Conservation (phyloP, 2,113 vertebrate genomes). For the Pedetes capensis region DNA sequence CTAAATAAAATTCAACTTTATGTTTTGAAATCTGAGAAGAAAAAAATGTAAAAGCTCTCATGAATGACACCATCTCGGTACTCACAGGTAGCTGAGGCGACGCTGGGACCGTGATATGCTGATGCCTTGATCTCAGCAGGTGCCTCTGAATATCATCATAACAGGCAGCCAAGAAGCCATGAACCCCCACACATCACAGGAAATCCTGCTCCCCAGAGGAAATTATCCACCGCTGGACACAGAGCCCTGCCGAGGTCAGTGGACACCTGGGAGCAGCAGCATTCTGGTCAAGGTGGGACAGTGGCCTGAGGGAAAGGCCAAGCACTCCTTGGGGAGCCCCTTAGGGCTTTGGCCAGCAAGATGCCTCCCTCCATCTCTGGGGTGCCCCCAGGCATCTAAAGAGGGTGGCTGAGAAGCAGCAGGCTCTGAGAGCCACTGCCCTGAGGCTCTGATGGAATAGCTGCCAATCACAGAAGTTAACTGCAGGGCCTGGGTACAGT, state of each 20-base stretch:
- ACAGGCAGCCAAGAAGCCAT: neutral
- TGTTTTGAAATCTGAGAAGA: constrained; percentile 23
- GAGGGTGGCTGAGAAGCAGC: neutral
- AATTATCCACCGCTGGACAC: neutral
- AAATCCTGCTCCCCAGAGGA: neutral
- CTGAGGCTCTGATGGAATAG: neutral
- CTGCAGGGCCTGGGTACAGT: neutral
- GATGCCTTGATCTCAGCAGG: neutral
- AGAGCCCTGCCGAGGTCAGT: neutral
- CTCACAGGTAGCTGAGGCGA: constrained; percentile 1
- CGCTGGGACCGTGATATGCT: neutral
- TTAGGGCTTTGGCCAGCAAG: neutral
- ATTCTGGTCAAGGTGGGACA: neutral
- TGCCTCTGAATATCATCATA: neutral
- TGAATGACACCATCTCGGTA: neutral
- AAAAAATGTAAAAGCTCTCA: neutral
- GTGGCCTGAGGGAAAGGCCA: neutral
- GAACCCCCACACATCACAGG: too few species aligned
- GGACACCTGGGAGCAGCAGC: neutral
- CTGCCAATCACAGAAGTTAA: neutral
- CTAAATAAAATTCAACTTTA: constrained; percentile 28
- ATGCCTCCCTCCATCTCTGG: neutral
- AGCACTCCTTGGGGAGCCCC: neutral
- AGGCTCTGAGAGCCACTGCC: neutral
- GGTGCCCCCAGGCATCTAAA: neutral